Evolutionary conservation across 1,140 invertebrate genomes (phyloP), one percentile per base, ranked within the genome.

Genomic region (Lethrus apterus): DNA sequence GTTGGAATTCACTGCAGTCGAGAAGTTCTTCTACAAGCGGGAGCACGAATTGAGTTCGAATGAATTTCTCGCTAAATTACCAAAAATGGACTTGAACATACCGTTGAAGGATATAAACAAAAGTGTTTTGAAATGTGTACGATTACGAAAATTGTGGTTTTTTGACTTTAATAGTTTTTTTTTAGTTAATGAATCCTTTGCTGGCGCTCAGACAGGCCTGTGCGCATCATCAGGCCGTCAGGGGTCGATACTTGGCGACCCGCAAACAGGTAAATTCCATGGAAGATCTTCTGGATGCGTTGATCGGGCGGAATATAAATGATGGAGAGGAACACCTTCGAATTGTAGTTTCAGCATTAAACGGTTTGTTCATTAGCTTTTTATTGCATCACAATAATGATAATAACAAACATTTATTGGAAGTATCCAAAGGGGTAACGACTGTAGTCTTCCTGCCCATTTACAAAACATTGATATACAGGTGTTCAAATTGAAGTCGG

Each of bases 121-220:
- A 48, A 34, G 51, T n/a, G 36, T 50, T 20, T 32, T 69, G 2
- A 64, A 58, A 56, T 17, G 59, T 61, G 54, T 54, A 13, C 4
- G 30, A 26, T 33, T 17, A 7, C 2, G 43, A 42, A 41, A 33
- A 2, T 15, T 33, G 3, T 33, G 17, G 1, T 13, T 15, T 33
- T 2, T 33, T 33, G 13, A 33, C 10, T 9, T 4, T 9, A 35
- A 3, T 9, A 35, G 11, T 35, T 19, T 35, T 19, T 35, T 35
- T 19, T 29, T 57, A 73, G 67, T 48, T 86, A 29, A 52, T 88
- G 46, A 64, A 67, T 43, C 84, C 85, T 2, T 67, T 89, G 23
- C 56, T 83, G 29, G 71, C 74, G 29, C 67, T 89, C 29, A 70
- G 84, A 1, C 80, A 86, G 64, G 81, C 81, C 1, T 88, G 84